Evolutionary conservation across 2,113 vertebrate genomes (phyloP).

Genomic region (Phrynosoma platyrhinos): DNA sequence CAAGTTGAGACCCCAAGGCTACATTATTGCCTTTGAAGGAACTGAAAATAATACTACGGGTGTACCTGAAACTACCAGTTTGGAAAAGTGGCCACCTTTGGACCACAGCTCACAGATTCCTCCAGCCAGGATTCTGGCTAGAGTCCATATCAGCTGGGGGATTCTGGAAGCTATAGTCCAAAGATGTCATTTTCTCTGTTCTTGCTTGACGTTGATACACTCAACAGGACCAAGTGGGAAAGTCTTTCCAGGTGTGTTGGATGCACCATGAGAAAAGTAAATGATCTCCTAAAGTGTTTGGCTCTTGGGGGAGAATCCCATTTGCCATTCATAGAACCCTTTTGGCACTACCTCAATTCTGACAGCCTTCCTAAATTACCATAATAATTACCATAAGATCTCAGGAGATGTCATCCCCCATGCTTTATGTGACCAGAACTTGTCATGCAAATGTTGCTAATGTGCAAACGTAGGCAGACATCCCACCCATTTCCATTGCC

Average conservation of each 20-base stretch:
- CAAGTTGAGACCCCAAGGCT: neutral
- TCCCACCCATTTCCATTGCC: neutral
- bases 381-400: slow-evolving; percentile 63
- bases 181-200: too few relatives aligned
- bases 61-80: neutral
- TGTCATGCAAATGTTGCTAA: neutral
- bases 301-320: slow-evolving; percentile 16
- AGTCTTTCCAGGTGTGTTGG: neutral
- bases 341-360: slow-evolving; percentile 1
- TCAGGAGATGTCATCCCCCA: neutral
- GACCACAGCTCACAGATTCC: too few relatives aligned
- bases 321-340: slow-evolving; percentile 14
- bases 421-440: neutral
- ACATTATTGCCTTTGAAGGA: neutral
- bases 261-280: neutral
- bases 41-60: neutral
- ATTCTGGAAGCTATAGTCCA: too few relatives aligned
- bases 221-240: neutral
- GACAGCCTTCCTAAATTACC: slow-evolving; percentile 58
- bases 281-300: slow-evolving; percentile 30
- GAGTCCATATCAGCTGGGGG: too few relatives aligned
- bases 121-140: too few relatives aligned
- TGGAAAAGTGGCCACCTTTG: too few relatives aligned
- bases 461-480: neutral
- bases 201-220: too few relatives aligned